These are phyloP conservation scores for Eira barbara DNA, from an alignment of 2,113 vertebrate species.

Conservation along the genomic window DNA sequence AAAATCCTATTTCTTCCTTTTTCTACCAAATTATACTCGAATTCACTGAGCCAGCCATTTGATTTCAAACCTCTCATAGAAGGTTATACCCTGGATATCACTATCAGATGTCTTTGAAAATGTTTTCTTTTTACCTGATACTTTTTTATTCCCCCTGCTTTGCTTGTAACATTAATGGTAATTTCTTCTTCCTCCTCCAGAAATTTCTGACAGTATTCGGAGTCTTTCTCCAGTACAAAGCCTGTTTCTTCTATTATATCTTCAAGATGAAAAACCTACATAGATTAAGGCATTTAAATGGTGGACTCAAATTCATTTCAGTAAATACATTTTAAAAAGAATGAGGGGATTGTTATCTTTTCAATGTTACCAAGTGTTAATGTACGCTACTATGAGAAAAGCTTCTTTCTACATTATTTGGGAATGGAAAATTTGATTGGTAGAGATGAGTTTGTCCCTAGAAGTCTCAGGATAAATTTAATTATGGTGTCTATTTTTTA, in stretches of 20 bases:
- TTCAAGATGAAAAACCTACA: constrained; percentile 94
- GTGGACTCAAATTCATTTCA: background rate
- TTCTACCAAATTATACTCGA: background rate
- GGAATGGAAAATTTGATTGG: background rate
- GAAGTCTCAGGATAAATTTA: background rate
- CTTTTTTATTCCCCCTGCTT: constrained; percentile 88
- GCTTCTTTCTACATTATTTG: background rate
- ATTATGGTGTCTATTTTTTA: background rate
- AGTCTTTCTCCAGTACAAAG: constrained; percentile 95
- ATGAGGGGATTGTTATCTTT: background rate
- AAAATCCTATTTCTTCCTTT: background rate
- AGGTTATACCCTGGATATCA: background rate
- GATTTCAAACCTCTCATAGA: background rate
- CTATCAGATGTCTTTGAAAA: background rate
- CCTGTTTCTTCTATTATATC: constrained; percentile 96
- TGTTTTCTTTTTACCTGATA: constrained; percentile 83
- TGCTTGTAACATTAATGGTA: constrained; percentile 87
- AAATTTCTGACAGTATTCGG: constrained; percentile 95
- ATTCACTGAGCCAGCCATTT: background rate
- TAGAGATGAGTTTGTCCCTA: background rate
- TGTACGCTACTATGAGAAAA: background rate
- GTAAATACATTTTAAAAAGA: background rate
- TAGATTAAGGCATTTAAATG: background rate
- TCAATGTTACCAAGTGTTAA: background rate
- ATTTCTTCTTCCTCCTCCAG: constrained; percentile 97